Conservation (phyloP, 2,797 vertebrate species). For the Siniperca scherzeri region DNA sequence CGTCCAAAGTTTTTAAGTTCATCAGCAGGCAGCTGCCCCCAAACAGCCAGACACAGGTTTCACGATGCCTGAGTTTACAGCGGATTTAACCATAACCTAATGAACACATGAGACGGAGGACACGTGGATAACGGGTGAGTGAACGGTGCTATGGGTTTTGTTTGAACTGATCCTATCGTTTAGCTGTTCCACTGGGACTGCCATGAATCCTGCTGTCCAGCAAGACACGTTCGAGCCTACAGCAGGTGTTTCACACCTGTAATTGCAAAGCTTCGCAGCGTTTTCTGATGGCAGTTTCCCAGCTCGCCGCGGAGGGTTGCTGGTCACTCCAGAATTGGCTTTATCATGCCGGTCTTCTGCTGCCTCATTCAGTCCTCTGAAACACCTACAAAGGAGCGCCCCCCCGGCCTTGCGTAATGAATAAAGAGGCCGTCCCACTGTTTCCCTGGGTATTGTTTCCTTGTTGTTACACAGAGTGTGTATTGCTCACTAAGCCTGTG, state of each 20-base stretch:
- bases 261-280: not conserved
- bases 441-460: conserved; percentile 78
- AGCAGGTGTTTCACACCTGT: too few species aligned
- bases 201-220: too few species aligned
- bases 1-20: too few species aligned
- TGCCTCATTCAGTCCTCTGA: conserved; percentile 65
- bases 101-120: too few species aligned
- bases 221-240: too few species aligned
- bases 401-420: conserved; percentile 61
- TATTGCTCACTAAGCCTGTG: conserved; percentile 80
- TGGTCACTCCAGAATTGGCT: conserved; percentile 64
- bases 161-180: too few species aligned
- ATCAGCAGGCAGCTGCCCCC: too few species aligned
- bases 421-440: conserved; percentile 78
- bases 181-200: too few species aligned
- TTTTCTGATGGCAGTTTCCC: conserved; percentile 19
- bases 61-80: not conserved
- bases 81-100: too few species aligned
- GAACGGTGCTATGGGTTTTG: too few species aligned
- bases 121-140: too few species aligned
- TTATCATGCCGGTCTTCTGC: conserved; percentile 72
- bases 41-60: not conserved
- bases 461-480: conserved; percentile 78
- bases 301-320: conserved; percentile 45
- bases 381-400: conserved; percentile 76